Base-by-base conservation (phyloP, 2,888 invertebrate genomes). In the Ophion obscuratus region DNA sequence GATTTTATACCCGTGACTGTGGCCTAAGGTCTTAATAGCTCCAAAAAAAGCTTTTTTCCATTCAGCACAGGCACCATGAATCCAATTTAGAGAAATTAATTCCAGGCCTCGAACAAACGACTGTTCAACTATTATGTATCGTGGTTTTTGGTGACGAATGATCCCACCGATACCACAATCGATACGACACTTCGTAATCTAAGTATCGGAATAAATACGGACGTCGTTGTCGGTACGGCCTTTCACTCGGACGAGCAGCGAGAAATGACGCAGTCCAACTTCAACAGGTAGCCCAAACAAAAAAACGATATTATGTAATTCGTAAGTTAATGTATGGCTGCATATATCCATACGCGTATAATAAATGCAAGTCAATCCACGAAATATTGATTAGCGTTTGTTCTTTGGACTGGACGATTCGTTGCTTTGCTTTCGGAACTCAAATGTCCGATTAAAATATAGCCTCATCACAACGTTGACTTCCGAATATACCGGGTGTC, bases 141-240 rank as follows among this genome's bases (percentile, higher is more conserved):
- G 1, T 94, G 94, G 94, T 86, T 94, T 24, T 75, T 94, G 84
- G 88, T 94, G 68, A 92, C 92, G 2, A 89, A 90, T 14, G 90
- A 90, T 59, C 89, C 90, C 24, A 90, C 89, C 2, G 91, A 91
- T 47, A 88, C 90, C 0, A 89, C 91, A n/a, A 92, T 93, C 59
- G 92, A 94, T 70, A 88, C 90, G 1, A 87, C 91, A 20, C 87
- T 94, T 10, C 89, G 92, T 40, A 91, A 92, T 82, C 88, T 94
- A 71, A 92, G 92, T 24, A 92, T 94, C 57, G 93, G 94, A 10
- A 92, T 94, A 44, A 93, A 94, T 70, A 93, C 93, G 44, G 94
- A 94, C n/a, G 92, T 94, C 0, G 87, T 93, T 9, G 88, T 94
- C 0, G 93, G 93, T 0, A 92, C 92, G 5, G 90, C 92, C 57